Evolutionary conservation across 2,113 vertebrate genomes (phyloP).

Genomic region (Eclectus roratus): DNA sequence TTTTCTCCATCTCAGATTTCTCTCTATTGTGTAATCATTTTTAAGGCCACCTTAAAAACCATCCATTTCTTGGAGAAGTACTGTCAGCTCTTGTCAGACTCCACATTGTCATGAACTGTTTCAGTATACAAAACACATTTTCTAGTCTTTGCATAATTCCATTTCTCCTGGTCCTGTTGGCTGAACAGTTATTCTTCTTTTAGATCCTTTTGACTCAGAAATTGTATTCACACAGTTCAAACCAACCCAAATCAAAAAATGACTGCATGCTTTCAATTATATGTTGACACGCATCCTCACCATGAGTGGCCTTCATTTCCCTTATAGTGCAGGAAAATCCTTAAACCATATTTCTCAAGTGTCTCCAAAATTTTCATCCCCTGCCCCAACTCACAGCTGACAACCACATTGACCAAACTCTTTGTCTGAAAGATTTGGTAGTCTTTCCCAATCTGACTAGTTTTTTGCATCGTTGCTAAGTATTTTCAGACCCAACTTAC

Average conservation of each 20-base stretch:
- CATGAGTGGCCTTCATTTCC: neutral
- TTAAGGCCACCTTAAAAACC: neutral
- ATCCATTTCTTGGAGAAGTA: neutral
- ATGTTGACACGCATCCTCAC: neutral
- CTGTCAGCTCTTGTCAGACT: neutral
- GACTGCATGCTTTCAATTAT: neutral
- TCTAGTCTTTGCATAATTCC: neutral
- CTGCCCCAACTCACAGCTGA: neutral
- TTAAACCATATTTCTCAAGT: neutral
- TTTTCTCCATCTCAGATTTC: neutral
- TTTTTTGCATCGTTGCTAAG: neutral
- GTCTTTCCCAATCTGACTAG: neutral
- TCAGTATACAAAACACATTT: neutral
- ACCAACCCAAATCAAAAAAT: neutral
- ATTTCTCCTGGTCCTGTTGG: neutral
- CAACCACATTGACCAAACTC: neutral
- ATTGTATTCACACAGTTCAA: neutral
- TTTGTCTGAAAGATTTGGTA: neutral
- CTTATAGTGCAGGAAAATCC: neutral
- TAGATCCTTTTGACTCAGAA: neutral
- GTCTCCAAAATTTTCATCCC: neutral
- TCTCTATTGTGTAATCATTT: neutral
- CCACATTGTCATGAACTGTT: neutral
- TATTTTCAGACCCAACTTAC: neutral
- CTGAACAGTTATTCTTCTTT: neutral